Conservation (phyloP, 2,888 invertebrate genomes). For the Andricus quercusramuli region DNA sequence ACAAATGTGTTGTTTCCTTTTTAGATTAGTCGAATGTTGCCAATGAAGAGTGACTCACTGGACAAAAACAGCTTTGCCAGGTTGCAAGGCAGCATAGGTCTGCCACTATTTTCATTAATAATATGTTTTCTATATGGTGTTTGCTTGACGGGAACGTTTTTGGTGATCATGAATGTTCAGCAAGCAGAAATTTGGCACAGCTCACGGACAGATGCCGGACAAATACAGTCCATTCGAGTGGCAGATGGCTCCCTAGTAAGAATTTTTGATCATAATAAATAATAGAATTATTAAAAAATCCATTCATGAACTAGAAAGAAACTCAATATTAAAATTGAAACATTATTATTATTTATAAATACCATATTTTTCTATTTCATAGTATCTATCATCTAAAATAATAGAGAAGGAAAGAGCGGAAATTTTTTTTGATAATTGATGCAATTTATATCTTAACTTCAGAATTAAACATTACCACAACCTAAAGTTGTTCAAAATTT, state of each 20-base stretch:
- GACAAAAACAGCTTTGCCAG: constrained; percentile 45
- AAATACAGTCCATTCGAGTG: constrained; percentile 56
- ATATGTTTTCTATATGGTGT: constrained; percentile 81
- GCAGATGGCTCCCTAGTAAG: constrained; percentile 67
- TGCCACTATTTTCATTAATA: constrained; percentile 81
- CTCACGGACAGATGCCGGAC: constrained; percentile 18
- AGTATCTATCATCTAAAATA: too few species aligned
- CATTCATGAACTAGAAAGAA: too few species aligned
- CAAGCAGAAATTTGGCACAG: constrained; percentile 77
- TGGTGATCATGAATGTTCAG: constrained; percentile 80
- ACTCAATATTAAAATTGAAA: too few species aligned
- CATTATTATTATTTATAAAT: too few species aligned
- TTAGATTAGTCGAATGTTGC: constrained; percentile 48
- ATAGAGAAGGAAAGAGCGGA: too few species aligned
- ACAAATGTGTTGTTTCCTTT: constrained; percentile 22
- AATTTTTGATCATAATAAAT: background rate
- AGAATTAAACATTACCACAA: too few species aligned
- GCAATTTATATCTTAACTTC: too few species aligned
- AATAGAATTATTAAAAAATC: too few species aligned
- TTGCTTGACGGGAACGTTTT: constrained; percentile 79
- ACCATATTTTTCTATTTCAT: too few species aligned
- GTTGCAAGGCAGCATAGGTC: constrained; percentile 77
- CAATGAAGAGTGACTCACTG: constrained; percentile 42
- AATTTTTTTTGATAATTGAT: too few species aligned
- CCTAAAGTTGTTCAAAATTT: too few species aligned